Percentiles rank a stretch among this genome's conserved stretches.
Conservation (phyloP, 64 coral and sea anemone genomes). For the Dendronephthya gigantea region DNA sequence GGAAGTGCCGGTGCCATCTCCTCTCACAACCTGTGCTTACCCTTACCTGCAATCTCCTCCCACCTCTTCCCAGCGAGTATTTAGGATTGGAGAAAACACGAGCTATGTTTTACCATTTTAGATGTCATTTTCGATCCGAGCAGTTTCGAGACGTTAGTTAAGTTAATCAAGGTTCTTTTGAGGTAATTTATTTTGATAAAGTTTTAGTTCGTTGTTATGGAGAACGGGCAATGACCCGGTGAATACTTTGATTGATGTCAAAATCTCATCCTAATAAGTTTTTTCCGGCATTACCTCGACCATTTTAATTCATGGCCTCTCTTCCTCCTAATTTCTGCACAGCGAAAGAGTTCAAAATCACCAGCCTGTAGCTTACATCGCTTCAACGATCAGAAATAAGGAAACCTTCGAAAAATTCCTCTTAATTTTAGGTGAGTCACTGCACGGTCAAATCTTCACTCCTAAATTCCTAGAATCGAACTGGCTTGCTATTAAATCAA, state of each 20-base stretch:
- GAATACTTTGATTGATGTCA: no score
- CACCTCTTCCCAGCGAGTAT: no score
- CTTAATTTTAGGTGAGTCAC: slow-evolving; percentile 31
- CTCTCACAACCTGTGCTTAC: no score
- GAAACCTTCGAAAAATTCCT: slow-evolving; percentile 50
- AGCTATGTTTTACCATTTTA: not conserved
- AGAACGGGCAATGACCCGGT: no score
- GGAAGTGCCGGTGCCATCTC: no score
- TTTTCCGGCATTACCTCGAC: no score
- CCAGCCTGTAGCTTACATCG: slow-evolving; percentile 36
- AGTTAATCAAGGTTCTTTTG: slow-evolving; percentile 4
- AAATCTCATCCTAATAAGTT: no score
- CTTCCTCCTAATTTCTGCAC: not conserved
- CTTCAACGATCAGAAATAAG: slow-evolving; percentile 59
- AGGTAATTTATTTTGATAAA: slow-evolving; percentile 5
- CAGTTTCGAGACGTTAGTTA: slow-evolving; percentile 25
- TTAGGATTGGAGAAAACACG: no score
- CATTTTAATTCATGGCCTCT: not conserved
- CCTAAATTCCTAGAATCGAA: no score
- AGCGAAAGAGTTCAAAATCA: slow-evolving; percentile 30
- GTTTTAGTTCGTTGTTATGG: not conserved
- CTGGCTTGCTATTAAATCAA: no score
- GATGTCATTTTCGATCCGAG: slow-evolving; percentile 45
- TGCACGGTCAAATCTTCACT: no score
- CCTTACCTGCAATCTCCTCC: no score